Evolutionary conservation across 2,113 vertebrate species (phyloP).

Genomic region (Piaya cayana): DNA sequence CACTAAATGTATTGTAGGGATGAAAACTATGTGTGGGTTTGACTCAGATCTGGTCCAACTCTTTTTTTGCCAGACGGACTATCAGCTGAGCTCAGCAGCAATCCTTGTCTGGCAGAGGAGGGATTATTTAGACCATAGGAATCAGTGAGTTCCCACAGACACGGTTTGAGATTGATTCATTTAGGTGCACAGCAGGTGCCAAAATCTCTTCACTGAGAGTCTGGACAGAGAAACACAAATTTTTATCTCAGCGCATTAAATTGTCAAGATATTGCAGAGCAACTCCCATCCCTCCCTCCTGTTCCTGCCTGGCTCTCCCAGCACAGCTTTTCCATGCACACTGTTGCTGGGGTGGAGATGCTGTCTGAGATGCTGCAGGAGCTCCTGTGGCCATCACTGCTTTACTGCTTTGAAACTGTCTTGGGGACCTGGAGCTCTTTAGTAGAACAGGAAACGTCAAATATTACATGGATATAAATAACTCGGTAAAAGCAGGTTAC

Average conservation of each 20-base stretch:
- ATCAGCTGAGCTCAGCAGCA: background rate
- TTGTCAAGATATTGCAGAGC: background rate
- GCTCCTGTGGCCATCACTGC: background rate
- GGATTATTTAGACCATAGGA: background rate
- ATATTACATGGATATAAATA: conserved; percentile 71
- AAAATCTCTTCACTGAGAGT: background rate
- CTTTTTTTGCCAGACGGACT: background rate
- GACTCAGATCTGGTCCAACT: background rate
- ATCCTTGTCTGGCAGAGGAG: background rate
- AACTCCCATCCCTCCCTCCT: background rate
- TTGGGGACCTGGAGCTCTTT: conserved; percentile 55
- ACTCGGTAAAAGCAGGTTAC: conserved; percentile 47
- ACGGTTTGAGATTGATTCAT: background rate
- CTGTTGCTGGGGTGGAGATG: background rate
- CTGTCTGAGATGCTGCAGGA: conserved; percentile 10
- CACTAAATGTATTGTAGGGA: background rate
- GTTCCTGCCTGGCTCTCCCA: background rate
- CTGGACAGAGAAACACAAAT: background rate
- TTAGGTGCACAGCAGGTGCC: background rate
- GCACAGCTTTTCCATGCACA: fast-evolving
- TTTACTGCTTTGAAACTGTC: background rate
- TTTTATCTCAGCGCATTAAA: background rate
- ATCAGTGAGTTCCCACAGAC: background rate
- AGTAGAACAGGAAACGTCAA: conserved; percentile 69
- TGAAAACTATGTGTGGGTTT: background rate